Base-by-base conservation (phyloP, 2,888 invertebrate species). In the Phaedon cochleariae region DNA sequence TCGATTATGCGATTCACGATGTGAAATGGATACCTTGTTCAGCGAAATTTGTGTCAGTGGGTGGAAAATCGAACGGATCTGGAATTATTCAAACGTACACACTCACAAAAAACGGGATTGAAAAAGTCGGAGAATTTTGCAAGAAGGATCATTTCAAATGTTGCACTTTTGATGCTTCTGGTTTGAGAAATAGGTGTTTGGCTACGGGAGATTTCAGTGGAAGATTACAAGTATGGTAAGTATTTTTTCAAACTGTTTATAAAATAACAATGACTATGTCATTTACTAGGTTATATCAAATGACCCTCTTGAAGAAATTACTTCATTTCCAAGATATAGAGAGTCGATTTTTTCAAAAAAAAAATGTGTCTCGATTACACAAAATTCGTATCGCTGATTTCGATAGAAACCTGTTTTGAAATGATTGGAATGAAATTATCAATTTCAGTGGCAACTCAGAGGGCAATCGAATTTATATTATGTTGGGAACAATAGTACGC, bases 21-120 rank as follows among this genome's bases (percentile, higher is more conserved):
- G 90, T 92, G n/a, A 95, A 94, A 85, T 98, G 97, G 98, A 90
- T 98, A 76, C 97, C 98, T 0, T 92, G 93, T 79, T 96, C 96
- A 2, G 94, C 97, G 0, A 97, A 96, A 84, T 95, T 97, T 84
- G 91, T 96, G 67, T 90, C 93, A 48, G 86, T 97, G 60, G 98
- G 98, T 9, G 92, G 91, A 15, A 88, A 93, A 80, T 90, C 97
- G 0, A 91, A 91, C 77, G 95, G 95, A 51, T 91, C 90, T 57
- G 98, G 98, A 0, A 89, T 93, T 21, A 84, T 97, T 62, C 93
- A 97, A 84, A 87, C 94, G 15, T 95, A 90, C 79, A 92, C 93
- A 80, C 85, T 96, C 20, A 88, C 89, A 22, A 89, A 90, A 55
- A 92, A 92, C 1, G 91, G 94, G 78, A 81, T 92, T 21, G 87